These are phyloP conservation scores for Echeneis naucrates DNA, from an alignment of 2,797 vertebrate genomes.

Conservation along the genomic window DNA sequence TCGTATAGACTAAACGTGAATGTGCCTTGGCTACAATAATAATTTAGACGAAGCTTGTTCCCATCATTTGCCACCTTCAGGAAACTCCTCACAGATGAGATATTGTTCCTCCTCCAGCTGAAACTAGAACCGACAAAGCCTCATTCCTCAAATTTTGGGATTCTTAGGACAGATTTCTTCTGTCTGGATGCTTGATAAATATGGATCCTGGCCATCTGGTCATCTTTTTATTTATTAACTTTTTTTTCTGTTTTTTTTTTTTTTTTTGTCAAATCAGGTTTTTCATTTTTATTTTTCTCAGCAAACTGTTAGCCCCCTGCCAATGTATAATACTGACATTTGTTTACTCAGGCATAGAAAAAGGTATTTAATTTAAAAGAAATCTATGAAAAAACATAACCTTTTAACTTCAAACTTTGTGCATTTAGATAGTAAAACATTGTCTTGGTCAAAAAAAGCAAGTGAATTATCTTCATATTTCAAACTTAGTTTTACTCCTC, in stretches of 20 bases:
- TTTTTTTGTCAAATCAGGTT: constrained; percentile 51
- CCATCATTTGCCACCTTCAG: constrained; percentile 38
- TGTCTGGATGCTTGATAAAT: constrained; percentile 75
- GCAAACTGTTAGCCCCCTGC: constrained; percentile 74
- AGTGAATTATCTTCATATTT: constrained; percentile 85
- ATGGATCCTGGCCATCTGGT: constrained; percentile 50
- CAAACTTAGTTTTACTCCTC: constrained; percentile 84
- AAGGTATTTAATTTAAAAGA: constrained; percentile 91
- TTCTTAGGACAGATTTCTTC: constrained; percentile 34
- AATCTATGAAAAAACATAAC: constrained; percentile 73
- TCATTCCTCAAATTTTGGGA: constrained; percentile 38
- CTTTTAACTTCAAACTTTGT: constrained; percentile 91
- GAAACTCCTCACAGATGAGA: constrained; percentile 24
- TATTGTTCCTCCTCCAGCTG: constrained; percentile 36
- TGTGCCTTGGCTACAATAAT: constrained; percentile 76
- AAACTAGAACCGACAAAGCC: constrained; percentile 52
- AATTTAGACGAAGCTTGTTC: constrained; percentile 51
- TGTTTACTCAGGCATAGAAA: constrained; percentile 94
- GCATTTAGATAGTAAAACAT: constrained; percentile 91
- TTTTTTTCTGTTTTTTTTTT: background rate
- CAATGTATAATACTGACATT: constrained; percentile 92
- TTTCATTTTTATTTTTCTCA: constrained; percentile 44
- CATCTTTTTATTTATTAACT: no score
- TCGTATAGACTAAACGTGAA: constrained; percentile 58
- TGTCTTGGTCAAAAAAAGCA: constrained; percentile 90